phyloP scores from a whole-genome alignment of 2,888 invertebrate species.

The Mesoligia furuncula region DNA sequence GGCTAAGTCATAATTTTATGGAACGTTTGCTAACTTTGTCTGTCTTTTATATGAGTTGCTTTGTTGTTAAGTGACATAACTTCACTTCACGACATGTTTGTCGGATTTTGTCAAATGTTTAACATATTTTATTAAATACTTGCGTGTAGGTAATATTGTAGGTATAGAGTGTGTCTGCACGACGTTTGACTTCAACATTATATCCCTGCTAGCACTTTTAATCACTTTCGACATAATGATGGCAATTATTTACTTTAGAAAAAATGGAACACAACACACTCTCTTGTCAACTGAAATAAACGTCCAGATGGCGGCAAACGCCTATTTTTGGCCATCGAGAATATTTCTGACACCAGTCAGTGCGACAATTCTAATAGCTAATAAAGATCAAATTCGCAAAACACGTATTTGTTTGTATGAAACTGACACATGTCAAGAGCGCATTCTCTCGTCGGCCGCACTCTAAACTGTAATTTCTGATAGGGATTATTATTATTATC shows the following conservation, averaged over 20 bases:
- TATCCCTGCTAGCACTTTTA: no score
- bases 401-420: neutral
- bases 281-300: no score
- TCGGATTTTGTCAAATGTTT: neutral
- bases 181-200: no score
- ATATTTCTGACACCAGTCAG: neutral
- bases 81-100: neutral
- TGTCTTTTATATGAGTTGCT: neutral
- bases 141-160: neutral
- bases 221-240: no score
- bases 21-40: constrained; percentile 38
- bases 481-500: neutral
- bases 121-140: neutral
- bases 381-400: neutral
- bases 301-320: no score
- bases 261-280: no score
- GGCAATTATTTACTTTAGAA: no score
- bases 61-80: neutral
- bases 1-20: constrained; percentile 15
- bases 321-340: neutral
- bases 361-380: neutral
- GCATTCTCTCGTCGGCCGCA: neutral
- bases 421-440: neutral
- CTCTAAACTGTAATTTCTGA: neutral
- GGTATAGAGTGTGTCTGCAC: no score